These are phyloP conservation scores for Diphyllodes magnificus DNA, from an alignment of 2,113 vertebrate species.

Conservation along the genomic window DNA sequence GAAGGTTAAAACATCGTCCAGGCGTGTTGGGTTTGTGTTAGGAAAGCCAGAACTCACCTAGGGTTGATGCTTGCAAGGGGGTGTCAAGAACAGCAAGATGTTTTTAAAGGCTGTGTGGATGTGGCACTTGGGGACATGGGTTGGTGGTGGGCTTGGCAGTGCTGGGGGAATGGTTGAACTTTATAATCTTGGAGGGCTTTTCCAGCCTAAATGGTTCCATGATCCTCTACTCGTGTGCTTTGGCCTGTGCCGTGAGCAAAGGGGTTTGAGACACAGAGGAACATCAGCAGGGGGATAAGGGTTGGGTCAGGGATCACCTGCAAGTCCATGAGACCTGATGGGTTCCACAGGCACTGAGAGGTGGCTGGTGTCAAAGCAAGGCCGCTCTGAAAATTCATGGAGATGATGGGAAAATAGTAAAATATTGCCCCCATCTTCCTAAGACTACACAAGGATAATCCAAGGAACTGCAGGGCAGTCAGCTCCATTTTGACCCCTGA, in stretches of 20 bases:
- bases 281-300: accelerated
- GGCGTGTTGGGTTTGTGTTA: background rate
- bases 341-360: background rate
- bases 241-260: background rate
- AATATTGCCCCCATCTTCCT: background rate
- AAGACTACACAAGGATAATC: background rate
- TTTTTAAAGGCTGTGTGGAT: background rate
- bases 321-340: background rate
- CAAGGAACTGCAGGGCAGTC: background rate
- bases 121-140: background rate
- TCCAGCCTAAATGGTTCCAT: background rate
- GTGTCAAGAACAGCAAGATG: background rate
- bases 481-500: background rate
- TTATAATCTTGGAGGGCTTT: background rate
- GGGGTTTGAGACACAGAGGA: background rate
- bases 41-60: background rate
- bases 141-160: background rate
- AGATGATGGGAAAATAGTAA: background rate
- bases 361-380: background rate
- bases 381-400: background rate
- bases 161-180: background rate
- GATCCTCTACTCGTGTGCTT: accelerated
- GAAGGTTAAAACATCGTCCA: background rate
- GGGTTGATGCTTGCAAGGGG: background rate
- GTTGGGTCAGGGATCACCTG: background rate